These are phyloP conservation scores for Cyprinella venusta DNA, from an alignment of 2,797 vertebrate genomes.

Conservation along the genomic window DNA sequence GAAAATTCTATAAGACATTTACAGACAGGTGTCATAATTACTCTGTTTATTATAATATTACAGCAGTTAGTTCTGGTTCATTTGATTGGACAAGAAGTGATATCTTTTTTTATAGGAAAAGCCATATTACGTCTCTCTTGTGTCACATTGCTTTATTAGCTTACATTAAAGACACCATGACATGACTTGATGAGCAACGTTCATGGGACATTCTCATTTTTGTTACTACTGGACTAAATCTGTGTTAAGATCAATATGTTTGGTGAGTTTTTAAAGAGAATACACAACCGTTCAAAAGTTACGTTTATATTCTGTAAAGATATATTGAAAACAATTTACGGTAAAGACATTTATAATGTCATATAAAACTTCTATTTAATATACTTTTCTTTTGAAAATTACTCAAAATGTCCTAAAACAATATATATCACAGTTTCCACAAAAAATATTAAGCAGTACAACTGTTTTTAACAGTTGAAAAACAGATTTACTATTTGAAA, in stretches of 20 bases:
- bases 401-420: neutral
- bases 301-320: neutral
- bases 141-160: neutral
- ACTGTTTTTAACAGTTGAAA: neutral
- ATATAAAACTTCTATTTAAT: neutral
- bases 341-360: neutral
- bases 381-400: neutral
- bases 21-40: neutral
- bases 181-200: neutral
- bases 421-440: neutral
- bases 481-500: too few relatives aligned
- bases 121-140: neutral
- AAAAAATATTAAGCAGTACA: neutral
- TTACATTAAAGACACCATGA: neutral
- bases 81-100: neutral
- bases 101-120: neutral
- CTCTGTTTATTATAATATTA: neutral
- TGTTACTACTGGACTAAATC: neutral
- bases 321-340: neutral
- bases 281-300: neutral
- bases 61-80: neutral
- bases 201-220: neutral
- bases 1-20: constrained; percentile 1
- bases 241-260: neutral
- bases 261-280: neutral